Evolutionary conservation across 2,888 invertebrate genomes (phyloP).

Genomic region (Sipha maydis): DNA sequence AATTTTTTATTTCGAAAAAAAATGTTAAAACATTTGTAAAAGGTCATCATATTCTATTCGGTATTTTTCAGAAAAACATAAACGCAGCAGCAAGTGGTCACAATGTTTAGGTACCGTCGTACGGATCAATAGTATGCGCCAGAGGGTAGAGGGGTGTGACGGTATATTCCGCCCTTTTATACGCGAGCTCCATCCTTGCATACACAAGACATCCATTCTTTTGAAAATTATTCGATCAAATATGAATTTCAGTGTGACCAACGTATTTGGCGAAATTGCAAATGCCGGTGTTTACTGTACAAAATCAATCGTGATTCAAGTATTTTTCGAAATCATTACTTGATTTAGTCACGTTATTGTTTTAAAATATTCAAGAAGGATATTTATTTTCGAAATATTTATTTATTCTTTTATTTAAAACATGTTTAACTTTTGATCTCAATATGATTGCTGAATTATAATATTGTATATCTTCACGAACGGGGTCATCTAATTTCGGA

Average conservation of each 20-base stretch:
- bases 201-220: constrained; percentile 11
- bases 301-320: no score
- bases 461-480: no score
- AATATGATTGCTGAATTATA: no score
- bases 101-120: constrained; percentile 8
- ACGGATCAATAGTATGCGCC: constrained; percentile 59
- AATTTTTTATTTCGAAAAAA: background rate
- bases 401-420: no score
- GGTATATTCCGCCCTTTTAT: constrained; percentile 57
- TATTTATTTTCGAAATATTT: no score
- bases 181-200: constrained; percentile 30
- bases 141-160: constrained; percentile 6
- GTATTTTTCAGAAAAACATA: background rate
- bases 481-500: no score
- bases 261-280: background rate
- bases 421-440: no score
- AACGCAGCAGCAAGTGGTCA: constrained; percentile 61
- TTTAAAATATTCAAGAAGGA: no score
- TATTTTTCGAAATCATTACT: no score
- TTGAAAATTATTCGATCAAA: constrained; percentile 34
- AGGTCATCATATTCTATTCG: constrained; percentile 47
- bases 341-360: no score
- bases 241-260: constrained; percentile 32
- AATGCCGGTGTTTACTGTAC: background rate
- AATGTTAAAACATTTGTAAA: background rate